A percentile compares a stretch with the other conserved stretches of the same genome.
Conservation (phyloP, 2,797 vertebrate genomes). For the Poecile montanus region DNA sequence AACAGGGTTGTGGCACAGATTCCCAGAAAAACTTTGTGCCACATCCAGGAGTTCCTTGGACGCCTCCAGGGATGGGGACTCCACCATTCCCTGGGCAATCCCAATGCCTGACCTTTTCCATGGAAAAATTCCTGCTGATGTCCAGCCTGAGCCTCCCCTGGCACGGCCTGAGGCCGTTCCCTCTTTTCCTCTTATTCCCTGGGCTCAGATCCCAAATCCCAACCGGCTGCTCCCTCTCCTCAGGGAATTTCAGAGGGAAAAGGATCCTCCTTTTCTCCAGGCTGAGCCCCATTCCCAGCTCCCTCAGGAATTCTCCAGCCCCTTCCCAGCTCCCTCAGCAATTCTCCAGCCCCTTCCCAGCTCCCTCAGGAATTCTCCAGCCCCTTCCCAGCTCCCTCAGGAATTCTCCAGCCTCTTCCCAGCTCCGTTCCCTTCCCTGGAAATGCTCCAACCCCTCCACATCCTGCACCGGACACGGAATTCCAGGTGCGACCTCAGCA, state of each 20-base stretch:
- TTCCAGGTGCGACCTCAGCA: not conserved
- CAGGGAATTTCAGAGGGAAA: not conserved
- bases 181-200: too few species aligned
- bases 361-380: not conserved
- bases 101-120: not conserved
- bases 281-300: not conserved
- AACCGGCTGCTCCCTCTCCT: rapidly evolving
- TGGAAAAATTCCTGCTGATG: not conserved
- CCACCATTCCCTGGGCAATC: not conserved
- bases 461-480: rapidly evolving
- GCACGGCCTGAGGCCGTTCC: rapidly evolving
- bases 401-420: not conserved
- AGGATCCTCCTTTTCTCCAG: not conserved
- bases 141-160: not conserved
- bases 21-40: not conserved
- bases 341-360: not conserved
- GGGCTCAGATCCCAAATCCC: not conserved
- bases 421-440: too few species aligned
- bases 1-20: rapidly evolving
- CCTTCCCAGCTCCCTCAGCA: not conserved
- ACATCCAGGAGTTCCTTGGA: not conserved
- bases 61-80: too few species aligned
- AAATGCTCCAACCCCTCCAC: not conserved
- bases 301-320: not conserved
- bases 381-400: not conserved